These are phyloP conservation scores for Australoheros scitulus DNA, from an alignment of 2,113 vertebrate species.

Conservation along the genomic window DNA sequence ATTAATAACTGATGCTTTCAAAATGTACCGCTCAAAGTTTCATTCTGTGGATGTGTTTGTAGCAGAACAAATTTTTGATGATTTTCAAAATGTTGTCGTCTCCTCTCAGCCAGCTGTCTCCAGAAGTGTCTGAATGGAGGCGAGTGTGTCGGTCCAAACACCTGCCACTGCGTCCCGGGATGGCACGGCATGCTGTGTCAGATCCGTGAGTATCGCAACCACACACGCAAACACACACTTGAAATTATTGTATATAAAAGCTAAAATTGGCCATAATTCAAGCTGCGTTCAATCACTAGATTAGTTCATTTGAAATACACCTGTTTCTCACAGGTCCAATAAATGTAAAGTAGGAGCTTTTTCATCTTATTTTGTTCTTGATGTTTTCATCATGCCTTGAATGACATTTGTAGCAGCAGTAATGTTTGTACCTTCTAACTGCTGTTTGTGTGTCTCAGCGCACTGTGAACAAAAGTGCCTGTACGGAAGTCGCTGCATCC, in stretches of 20 bases:
- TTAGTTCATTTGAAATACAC: too few relatives aligned
- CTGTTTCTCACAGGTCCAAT: too few relatives aligned
- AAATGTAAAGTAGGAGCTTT: too few relatives aligned
- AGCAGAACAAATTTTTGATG: not conserved
- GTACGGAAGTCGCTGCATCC: constrained; percentile 73
- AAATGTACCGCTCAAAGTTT: too few relatives aligned
- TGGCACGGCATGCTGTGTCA: constrained; percentile 81
- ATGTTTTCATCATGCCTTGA: not conserved
- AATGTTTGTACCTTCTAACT: not conserved
- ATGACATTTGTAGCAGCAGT: not conserved
- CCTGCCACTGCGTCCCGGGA: constrained; percentile 68
- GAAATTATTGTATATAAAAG: too few relatives aligned
- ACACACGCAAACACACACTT: not conserved
- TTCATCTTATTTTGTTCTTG: not conserved
- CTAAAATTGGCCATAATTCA: too few relatives aligned
- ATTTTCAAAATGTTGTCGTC: too few relatives aligned
- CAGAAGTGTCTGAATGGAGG: constrained; percentile 79
- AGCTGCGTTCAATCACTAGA: not conserved
- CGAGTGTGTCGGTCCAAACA: constrained; percentile 76
- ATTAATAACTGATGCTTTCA: too few relatives aligned
- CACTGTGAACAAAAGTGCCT: constrained; percentile 76
- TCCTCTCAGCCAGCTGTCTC: constrained; percentile 77
- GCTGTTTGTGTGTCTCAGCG: constrained; percentile 40
- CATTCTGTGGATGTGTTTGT: not conserved
- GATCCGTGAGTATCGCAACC: constrained; percentile 76